Percentiles rank a stretch among this genome's conserved stretches.
Evolutionary conservation across 2,113 vertebrate species (phyloP).

Genomic region (Percina caprodes): DNA sequence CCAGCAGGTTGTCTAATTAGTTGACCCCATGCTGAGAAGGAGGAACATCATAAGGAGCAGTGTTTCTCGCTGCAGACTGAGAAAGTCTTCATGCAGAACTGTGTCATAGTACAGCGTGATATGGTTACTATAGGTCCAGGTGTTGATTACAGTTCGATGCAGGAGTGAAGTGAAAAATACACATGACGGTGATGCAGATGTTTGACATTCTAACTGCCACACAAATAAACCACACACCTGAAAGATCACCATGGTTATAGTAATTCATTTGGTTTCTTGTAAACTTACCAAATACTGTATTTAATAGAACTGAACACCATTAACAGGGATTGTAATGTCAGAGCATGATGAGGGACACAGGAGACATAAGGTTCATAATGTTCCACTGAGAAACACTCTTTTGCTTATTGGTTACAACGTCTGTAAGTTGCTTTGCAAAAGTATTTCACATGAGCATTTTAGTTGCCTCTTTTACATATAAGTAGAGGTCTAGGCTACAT

Average conservation of each 20-base stretch:
- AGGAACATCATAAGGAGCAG: constrained; percentile 22
- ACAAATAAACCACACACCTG: background rate
- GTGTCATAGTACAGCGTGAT: background rate
- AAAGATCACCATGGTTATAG: background rate
- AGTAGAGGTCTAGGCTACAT: background rate
- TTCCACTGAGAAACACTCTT: background rate
- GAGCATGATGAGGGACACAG: constrained; percentile 1
- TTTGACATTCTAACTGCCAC: background rate
- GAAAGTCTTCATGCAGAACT: constrained; percentile 15
- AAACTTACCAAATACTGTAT: background rate
- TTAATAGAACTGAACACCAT: background rate
- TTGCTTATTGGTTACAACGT: background rate
- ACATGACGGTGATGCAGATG: background rate
- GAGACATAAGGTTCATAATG: background rate
- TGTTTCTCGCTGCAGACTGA: constrained; percentile 6
- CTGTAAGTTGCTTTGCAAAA: background rate
- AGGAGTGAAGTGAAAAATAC: background rate
- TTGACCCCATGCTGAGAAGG: constrained; percentile 42
- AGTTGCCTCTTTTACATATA: background rate
- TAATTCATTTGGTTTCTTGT: background rate
- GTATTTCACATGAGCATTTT: background rate
- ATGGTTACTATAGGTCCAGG: background rate
- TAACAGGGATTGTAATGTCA: constrained; percentile 11
- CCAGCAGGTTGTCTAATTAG: constrained; percentile 67
- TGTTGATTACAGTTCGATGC: background rate